A percentile compares a stretch with the other conserved stretches of the same genome.
Conservation (phyloP, 2,888 invertebrate species). For the Therioaphis trifolii region DNA sequence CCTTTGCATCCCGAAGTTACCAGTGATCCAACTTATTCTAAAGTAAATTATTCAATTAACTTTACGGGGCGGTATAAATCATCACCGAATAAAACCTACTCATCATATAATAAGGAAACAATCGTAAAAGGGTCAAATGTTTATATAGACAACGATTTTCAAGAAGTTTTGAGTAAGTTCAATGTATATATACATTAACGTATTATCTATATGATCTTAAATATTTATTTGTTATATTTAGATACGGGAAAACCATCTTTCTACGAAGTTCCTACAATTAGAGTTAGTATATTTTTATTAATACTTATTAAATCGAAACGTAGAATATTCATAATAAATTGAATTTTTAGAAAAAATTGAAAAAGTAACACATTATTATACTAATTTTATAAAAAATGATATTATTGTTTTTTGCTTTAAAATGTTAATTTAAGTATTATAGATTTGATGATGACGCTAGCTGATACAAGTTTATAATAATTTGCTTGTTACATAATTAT, state of each 20-base stretch:
- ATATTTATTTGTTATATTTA: conserved; percentile 20
- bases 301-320: too few relatives aligned
- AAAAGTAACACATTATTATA: too few relatives aligned
- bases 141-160: neutral
- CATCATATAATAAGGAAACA: neutral
- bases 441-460: too few relatives aligned
- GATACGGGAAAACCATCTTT: conserved; percentile 1
- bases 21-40: conserved; percentile 5
- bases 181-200: neutral
- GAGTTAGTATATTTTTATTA: conserved; percentile 40
- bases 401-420: too few relatives aligned
- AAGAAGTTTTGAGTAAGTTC: conserved; percentile 35
- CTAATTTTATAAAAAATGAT: too few relatives aligned
- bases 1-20: conserved; percentile 10
- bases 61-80: neutral
- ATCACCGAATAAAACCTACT: conserved; percentile 2
- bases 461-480: too few relatives aligned
- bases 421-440: too few relatives aligned
- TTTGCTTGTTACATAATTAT: neutral
- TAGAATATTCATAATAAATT: too few relatives aligned
- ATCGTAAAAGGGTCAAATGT: conserved; percentile 1
- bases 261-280: conserved; percentile 12
- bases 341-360: too few relatives aligned
- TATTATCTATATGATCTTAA: neutral
- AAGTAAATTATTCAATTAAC: neutral